Percentiles rank a stretch among this genome's conserved stretches.
phyloP scores from a whole-genome alignment of 1,140 invertebrate species.

The Dendrolimus punctatus region DNA sequence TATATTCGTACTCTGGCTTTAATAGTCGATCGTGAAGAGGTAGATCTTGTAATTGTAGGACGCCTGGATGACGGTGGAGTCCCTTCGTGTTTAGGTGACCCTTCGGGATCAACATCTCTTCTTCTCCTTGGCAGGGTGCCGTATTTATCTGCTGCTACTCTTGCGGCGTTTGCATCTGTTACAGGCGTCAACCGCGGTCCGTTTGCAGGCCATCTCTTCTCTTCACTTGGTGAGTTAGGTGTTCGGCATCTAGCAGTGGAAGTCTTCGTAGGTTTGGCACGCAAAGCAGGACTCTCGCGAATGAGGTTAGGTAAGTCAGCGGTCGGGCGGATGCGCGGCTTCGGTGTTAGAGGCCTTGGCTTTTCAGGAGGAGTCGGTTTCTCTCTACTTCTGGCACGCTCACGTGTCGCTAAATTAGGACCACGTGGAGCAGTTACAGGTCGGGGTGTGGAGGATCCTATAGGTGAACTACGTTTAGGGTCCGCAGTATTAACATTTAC shows the following conservation, averaged over 20 bases:
- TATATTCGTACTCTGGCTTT: slow-evolving; percentile 79
- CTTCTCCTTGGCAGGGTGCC: slow-evolving; percentile 83
- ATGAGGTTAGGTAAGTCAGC: slow-evolving; percentile 67
- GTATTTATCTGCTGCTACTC: slow-evolving; percentile 78
- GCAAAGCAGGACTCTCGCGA: slow-evolving; percentile 65
- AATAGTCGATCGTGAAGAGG: slow-evolving; percentile 71
- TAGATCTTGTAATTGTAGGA: slow-evolving; percentile 62
- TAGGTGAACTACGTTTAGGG: slow-evolving; percentile 45
- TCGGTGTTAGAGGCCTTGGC: slow-evolving; percentile 65
- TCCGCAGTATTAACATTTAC: slow-evolving; percentile 59
- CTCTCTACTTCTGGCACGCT: slow-evolving; percentile 72
- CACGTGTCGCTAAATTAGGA: slow-evolving; percentile 62
- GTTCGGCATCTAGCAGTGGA: slow-evolving; percentile 73
- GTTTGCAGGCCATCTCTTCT: slow-evolving; percentile 76
- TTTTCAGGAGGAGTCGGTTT: slow-evolving; percentile 58
- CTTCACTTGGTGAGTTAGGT: slow-evolving; percentile 78
- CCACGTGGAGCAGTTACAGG: slow-evolving; percentile 69
- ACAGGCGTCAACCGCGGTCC: slow-evolving; percentile 48
- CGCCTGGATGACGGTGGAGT: slow-evolving; percentile 59
- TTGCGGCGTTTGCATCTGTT: slow-evolving; percentile 57
- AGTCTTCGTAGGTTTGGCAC: slow-evolving; percentile 73
- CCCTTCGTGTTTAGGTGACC: slow-evolving; percentile 59
- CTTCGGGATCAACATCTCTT: slow-evolving; percentile 73
- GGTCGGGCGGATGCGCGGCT: slow-evolving; percentile 73
- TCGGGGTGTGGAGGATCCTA: slow-evolving; percentile 69